phyloP scores from a whole-genome alignment of 2,888 invertebrate species.

The Euplagia quadripunctaria region DNA sequence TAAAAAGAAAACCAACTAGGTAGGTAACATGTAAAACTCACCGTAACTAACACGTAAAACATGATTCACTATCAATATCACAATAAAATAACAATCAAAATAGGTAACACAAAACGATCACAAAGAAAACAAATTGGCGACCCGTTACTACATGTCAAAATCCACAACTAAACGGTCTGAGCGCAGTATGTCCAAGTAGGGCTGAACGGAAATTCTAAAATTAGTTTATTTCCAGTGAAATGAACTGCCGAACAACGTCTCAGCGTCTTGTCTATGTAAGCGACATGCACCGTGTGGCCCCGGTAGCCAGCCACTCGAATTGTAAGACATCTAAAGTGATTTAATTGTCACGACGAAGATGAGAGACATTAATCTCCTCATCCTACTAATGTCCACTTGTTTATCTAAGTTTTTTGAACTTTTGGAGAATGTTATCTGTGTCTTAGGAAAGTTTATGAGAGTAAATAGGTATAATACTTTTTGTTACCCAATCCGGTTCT shows the following conservation, averaged over 20 bases:
- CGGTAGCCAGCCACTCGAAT: slow-evolving; percentile 72
- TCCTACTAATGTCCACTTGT: slow-evolving; percentile 54
- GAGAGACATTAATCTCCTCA: slow-evolving; percentile 67
- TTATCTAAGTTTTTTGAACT: slow-evolving; percentile 51
- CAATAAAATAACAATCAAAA: slow-evolving; percentile 51
- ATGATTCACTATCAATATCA: slow-evolving; percentile 43
- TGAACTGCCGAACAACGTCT: slow-evolving; percentile 71
- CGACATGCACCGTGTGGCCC: slow-evolving; percentile 68
- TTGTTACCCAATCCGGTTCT: not conserved
- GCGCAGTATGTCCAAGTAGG: slow-evolving; percentile 81
- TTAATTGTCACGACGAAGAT: slow-evolving; percentile 77
- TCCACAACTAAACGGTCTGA: slow-evolving; percentile 73
- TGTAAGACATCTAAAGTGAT: slow-evolving; percentile 77
- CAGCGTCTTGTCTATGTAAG: slow-evolving; percentile 76
- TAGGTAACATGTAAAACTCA: slow-evolving; percentile 34
- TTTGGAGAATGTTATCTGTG: slow-evolving; percentile 23
- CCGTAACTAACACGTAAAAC: slow-evolving; percentile 40
- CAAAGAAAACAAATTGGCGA: slow-evolving; percentile 52
- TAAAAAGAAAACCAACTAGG: not conserved
- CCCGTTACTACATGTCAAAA: slow-evolving; percentile 65
- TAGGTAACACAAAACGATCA: slow-evolving; percentile 36
- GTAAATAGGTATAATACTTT: not conserved
- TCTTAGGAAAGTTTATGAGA: not conserved
- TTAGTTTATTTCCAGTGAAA: slow-evolving; percentile 84
- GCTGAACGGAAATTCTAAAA: slow-evolving; percentile 85